Conservation (phyloP, 2,888 invertebrate genomes). For the Chironomus riparius region DNA sequence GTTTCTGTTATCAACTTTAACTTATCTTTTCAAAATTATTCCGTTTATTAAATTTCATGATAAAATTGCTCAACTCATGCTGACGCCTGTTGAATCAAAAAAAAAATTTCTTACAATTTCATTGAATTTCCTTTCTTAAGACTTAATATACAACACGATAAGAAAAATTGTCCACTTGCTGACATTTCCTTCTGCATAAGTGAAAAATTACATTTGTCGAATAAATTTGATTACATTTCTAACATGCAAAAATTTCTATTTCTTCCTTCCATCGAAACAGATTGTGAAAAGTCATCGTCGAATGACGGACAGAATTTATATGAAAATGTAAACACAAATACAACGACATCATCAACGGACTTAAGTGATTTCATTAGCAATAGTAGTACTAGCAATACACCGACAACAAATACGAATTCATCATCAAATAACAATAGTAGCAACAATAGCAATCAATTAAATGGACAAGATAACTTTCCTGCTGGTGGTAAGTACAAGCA, state of each 20-base stretch:
- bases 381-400: constrained; percentile 24
- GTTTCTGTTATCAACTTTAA: no score
- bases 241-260: neutral
- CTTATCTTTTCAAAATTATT: no score
- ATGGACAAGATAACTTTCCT: constrained; percentile 25
- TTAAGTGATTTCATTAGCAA: constrained; percentile 27
- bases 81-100: no score
- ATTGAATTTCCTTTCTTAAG: neutral
- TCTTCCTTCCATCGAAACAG: neutral
- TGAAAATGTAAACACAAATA: constrained; percentile 1
- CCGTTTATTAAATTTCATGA: no score
- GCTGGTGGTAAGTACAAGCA: constrained; percentile 27
- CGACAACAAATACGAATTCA: constrained; percentile 22
- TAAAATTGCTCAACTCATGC: no score
- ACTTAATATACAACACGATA: neutral
- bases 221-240: neutral
- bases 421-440: constrained; percentile 19
- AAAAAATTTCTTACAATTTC: neutral
- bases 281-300: constrained; percentile 22
- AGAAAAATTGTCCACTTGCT: constrained; percentile 21
- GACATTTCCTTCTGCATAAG: constrained; percentile 2
- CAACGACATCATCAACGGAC: constrained; percentile 27
- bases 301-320: constrained; percentile 7
- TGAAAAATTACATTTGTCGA: neutral
- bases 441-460: constrained; percentile 27